Evolutionary conservation across 2,113 vertebrate genomes (phyloP).

Genomic region (Jacana jacana): DNA sequence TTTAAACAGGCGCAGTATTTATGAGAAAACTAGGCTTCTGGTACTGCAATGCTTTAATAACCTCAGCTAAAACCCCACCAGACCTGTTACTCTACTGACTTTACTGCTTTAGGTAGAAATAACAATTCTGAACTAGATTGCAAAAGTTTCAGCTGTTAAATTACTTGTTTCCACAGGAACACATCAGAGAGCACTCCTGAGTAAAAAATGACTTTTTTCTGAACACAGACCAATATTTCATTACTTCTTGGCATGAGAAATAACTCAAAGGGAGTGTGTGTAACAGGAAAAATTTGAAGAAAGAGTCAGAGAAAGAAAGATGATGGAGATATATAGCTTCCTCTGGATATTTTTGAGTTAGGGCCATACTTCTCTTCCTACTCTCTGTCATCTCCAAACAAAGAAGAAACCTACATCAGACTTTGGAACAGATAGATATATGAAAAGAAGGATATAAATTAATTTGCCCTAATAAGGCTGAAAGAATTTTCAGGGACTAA

Average conservation of each 20-base stretch:
- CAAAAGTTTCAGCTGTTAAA: not conserved
- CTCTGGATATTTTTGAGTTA: not conserved
- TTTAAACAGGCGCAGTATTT: not conserved
- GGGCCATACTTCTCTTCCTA: not conserved
- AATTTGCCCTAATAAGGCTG: not conserved
- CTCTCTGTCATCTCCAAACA: not conserved
- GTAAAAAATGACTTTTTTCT: not conserved
- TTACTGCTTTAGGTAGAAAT: not conserved
- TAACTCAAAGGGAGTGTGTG: not conserved
- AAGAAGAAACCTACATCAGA: not conserved
- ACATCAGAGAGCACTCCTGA: not conserved
- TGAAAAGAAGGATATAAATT: not conserved
- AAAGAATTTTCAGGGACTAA: not conserved
- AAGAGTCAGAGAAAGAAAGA: not conserved
- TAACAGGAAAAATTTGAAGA: not conserved
- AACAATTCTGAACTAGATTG: not conserved
- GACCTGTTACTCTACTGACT: not conserved
- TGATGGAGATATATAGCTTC: not conserved
- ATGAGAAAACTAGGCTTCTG: not conserved
- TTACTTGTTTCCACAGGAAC: not conserved
- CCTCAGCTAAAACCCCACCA: not conserved
- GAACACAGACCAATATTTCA: not conserved
- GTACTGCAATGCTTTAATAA: not conserved
- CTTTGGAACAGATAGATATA: not conserved
- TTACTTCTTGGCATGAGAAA: not conserved